phyloP scores from a whole-genome alignment of 2,888 invertebrate genomes.

The Cephus pulcher region DNA sequence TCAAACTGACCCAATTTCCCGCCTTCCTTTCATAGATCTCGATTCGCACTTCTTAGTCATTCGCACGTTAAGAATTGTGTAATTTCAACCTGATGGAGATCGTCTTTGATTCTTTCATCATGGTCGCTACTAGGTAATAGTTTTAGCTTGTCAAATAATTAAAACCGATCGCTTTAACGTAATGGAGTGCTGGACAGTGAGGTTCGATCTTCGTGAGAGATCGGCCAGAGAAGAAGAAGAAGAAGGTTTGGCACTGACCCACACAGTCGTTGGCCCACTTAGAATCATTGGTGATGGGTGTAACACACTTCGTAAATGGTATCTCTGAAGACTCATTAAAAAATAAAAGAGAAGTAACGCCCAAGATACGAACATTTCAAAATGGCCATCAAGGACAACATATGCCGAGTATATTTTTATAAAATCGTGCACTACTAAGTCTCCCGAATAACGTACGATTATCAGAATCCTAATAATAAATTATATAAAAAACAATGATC shows the following conservation, averaged over 20 bases:
- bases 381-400: background rate
- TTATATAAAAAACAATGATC: background rate
- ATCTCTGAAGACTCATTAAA: background rate
- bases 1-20: background rate
- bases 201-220: background rate
- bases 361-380: background rate
- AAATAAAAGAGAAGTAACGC: background rate
- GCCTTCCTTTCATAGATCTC: background rate
- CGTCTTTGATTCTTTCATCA: background rate
- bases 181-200: background rate
- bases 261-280: constrained; percentile 59
- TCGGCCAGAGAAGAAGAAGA: background rate
- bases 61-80: background rate
- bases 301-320: background rate
- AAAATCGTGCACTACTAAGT: background rate
- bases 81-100: background rate
- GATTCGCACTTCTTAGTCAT: background rate
- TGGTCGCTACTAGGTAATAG: background rate
- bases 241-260: constrained; percentile 59
- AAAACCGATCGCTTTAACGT: background rate
- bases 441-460: background rate
- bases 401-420: background rate
- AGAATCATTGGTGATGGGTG: constrained; percentile 5
- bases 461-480: background rate
- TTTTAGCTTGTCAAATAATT: background rate